phyloP scores from a whole-genome alignment of 2,888 invertebrate genomes.

The Drosophila macrospina region DNA sequence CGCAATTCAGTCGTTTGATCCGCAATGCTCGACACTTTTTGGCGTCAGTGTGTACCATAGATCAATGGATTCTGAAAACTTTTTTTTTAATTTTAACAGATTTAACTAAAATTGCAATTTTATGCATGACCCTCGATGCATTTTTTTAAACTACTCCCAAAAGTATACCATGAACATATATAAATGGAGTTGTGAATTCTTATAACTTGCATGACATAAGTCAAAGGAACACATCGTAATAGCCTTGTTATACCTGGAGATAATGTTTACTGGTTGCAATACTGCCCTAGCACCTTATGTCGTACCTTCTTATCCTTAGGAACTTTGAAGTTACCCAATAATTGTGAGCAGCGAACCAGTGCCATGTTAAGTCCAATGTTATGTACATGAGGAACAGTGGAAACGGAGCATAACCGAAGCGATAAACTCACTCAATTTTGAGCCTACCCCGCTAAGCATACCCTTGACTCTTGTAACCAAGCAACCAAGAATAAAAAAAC shows the following conservation, averaged over 20 bases:
- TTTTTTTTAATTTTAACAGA: slow-evolving; percentile 19
- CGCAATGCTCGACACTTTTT: slow-evolving; percentile 6
- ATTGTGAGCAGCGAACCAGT: slow-evolving; percentile 10
- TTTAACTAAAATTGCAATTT: slow-evolving; percentile 48
- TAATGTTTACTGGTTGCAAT: neutral
- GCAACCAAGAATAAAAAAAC: slow-evolving; percentile 34
- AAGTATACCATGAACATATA: neutral
- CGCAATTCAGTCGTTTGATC: slow-evolving; percentile 26
- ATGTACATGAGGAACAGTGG: slow-evolving; percentile 16
- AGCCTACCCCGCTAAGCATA: slow-evolving; percentile 31
- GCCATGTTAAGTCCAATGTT: slow-evolving; percentile 4
- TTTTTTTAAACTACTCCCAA: neutral
- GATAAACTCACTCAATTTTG: slow-evolving; percentile 35
- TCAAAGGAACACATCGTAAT: neutral
- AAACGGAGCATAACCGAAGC: slow-evolving; percentile 26
- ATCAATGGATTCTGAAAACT: slow-evolving; percentile 19
- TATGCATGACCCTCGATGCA: slow-evolving; percentile 8
- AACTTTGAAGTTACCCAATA: slow-evolving; percentile 45
- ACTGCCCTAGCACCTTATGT: neutral
- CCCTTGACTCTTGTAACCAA: slow-evolving; percentile 35
- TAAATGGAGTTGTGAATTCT: neutral
- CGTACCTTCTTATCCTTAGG: slow-evolving; percentile 11
- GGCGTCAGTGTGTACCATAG: slow-evolving; percentile 13
- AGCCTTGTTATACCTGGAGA: neutral
- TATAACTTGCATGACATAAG: neutral